phyloP scores from a whole-genome alignment of 2,113 vertebrate species.

The Scartelaos histophorus region DNA sequence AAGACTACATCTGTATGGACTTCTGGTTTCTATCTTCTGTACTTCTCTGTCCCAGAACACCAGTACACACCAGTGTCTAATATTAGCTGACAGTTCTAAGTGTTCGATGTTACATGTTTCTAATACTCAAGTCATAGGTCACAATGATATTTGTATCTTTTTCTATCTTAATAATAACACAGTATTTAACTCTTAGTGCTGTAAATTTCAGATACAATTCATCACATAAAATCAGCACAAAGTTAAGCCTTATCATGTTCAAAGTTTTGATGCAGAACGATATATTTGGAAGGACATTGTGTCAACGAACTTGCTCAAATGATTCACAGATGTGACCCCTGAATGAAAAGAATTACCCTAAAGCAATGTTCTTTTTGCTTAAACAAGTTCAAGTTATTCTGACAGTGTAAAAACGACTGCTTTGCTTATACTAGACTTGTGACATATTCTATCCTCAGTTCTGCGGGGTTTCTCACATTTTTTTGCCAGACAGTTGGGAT shows the following conservation, averaged over 20 bases:
- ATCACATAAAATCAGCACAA: not conserved
- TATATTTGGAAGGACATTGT: not conserved
- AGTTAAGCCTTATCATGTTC: not conserved
- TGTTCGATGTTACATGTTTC: not conserved
- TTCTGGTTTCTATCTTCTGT: not conserved
- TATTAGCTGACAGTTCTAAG: not conserved
- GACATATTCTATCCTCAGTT: not conserved
- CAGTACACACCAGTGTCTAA: conserved; percentile 25
- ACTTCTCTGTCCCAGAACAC: not conserved
- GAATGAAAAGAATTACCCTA: not conserved
- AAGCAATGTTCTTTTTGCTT: not conserved
- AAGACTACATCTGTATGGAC: not conserved
- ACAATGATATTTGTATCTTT: not conserved
- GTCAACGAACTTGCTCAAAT: not conserved
- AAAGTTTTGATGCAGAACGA: not conserved
- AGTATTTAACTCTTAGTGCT: not conserved
- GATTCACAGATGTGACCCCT: not conserved
- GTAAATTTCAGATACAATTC: not conserved
- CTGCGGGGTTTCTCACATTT: conserved; percentile 30
- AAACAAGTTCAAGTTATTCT: not conserved
- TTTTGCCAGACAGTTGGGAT: conserved; percentile 38
- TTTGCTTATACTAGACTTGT: not conserved
- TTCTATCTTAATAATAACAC: not conserved
- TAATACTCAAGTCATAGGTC: conserved; percentile 10
- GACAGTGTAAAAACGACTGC: not conserved